Evolutionary conservation across 2,797 vertebrate genomes (phyloP), one percentile per base, ranked within the genome.

Genomic region (Parotocinclus haroldoi): DNA sequence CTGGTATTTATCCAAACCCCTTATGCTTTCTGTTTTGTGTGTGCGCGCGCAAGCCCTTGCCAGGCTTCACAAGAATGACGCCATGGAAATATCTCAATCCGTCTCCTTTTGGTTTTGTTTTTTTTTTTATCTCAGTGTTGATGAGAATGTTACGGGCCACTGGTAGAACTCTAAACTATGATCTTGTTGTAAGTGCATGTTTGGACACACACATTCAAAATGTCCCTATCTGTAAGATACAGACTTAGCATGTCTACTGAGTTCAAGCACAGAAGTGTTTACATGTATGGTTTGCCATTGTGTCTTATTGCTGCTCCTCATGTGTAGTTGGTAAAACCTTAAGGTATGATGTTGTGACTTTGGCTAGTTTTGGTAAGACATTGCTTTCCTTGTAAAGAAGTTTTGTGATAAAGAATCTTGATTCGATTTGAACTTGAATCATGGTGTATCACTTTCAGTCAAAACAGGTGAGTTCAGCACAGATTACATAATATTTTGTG

Each of bases 81-180:
- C 89, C 85, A 90, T 86, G 87, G 88, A 90, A 90, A 89, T 63
- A 82, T 78, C 81, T 78, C 80, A 83, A 48, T 58, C 61, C 39
- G 3, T 68, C 37, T 58, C 9, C 51, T 7, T 56, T 36, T 45
- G 12, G 42, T 9, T 63, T 38, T 18, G 45, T 18, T 46, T 17
- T 46, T n/a, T 59, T 37, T 36, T 3, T n/a, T 16, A n/a, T n/a
- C n/a, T n/a, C n/a, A n/a, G n/a, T n/a, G n/a, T n/a, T 68, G 58
- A 77, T 76, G 78, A 71, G 78, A 84, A 82, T 78, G 74, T 61
- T 66, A 73, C 67, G 76, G 69, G 62, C n/a, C 63, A 63, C 58
- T 36, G 66, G 60, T 46, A 10, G 39, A 68, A 58, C 68, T 71
- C 62, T 76, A 72, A 72, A 54, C 76, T 70, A 64, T 84, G 71